Evolutionary conservation across 2,888 invertebrate species (phyloP), one percentile per base, ranked within the genome.

Genomic region (Arge pagana): DNA sequence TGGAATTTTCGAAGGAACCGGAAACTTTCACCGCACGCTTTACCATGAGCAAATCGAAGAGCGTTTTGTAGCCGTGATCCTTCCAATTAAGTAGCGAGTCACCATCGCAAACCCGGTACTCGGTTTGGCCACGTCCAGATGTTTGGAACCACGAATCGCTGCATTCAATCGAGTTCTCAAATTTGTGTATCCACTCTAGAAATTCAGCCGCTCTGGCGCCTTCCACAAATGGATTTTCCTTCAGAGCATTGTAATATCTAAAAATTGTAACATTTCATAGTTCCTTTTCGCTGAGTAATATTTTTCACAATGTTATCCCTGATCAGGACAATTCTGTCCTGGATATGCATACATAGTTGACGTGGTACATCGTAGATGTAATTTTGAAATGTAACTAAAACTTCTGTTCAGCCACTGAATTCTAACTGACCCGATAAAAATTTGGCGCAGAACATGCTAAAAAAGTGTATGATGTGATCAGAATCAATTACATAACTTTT

Each of bases 31-130:
- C 8, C 2, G 4, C 6, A 26, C 13, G 15, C 10, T 72, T 68
- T 77, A 88, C 89, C 83, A 85, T 80, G 55, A 93, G 77, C 37
- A 90, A 65, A 61, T 87, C 82, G 40, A 93, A 75, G 53, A 92
- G 77, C 2, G 80, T 85, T 56, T 78, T 80, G 67, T 83, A 92
- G 1, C 90, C 90, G 55, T 80, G 82, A 48, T 84, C 82, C 61
- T 86, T 88, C 92, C 90, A 93, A 65, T 87, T 84, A 3, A 88
- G 77, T 61, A 86, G 72, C 11, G 78, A 76, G 65, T 90, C 85
- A 0, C 93, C 93, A 6, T 86, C 84, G 67, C 89, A 89, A 0
- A 78, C 76, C 82, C 84, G 80, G 66, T 85, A 87, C 57, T 86
- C 83, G 1, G 80, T 71, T 30, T 85, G 77, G 0, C 86, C 85